Percentiles rank a stretch among this genome's conserved stretches.
phyloP scores from a whole-genome alignment of 1,140 invertebrate species.

The Mesaphorura yosii region DNA sequence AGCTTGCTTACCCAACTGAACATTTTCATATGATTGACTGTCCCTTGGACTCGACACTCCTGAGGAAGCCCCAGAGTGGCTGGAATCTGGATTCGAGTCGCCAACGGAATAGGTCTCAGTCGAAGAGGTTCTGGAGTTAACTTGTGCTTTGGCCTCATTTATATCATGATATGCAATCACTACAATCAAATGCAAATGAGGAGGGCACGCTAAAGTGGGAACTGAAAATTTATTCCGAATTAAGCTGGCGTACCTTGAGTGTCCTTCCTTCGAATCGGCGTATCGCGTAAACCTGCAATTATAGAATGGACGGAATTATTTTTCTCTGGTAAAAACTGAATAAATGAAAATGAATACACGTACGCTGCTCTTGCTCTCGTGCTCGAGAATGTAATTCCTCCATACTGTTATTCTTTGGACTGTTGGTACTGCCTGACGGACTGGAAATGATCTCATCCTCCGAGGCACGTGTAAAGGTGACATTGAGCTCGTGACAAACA shows the following conservation, averaged over 20 bases:
- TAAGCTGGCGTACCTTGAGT: no score
- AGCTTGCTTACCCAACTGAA: conserved; percentile 9
- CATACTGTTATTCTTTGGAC: conserved; percentile 22
- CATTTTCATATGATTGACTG: conserved; percentile 13
- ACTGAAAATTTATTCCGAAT: conserved; percentile 1
- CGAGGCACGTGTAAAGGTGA: no score
- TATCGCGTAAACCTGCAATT: no score
- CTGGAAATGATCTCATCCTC: no score
- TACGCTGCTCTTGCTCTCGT: conserved; percentile 19
- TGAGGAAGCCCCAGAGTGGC: conserved; percentile 4
- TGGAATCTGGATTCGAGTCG: conserved; percentile 8
- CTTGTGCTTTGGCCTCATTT: conserved; percentile 1
- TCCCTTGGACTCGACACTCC: conserved; percentile 17
- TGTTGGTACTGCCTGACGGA: conserved; percentile 12
- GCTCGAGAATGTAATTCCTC: conserved; percentile 20
- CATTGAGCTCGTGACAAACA: no score
- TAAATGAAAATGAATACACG: background rate
- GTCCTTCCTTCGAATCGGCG: no score
- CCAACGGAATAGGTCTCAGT: conserved; percentile 15
- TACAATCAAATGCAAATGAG: background rate
- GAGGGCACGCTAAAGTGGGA: conserved; percentile 1
- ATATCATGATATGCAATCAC: background rate
- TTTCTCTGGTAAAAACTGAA: conserved; percentile 3
- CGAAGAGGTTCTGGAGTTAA: conserved; percentile 5
- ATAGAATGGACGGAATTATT: background rate